A percentile compares a stretch with the other conserved stretches of the same genome.
Evolutionary conservation across 2,113 vertebrate species (phyloP).

Genomic region (Tragelaphus strepsiceros): DNA sequence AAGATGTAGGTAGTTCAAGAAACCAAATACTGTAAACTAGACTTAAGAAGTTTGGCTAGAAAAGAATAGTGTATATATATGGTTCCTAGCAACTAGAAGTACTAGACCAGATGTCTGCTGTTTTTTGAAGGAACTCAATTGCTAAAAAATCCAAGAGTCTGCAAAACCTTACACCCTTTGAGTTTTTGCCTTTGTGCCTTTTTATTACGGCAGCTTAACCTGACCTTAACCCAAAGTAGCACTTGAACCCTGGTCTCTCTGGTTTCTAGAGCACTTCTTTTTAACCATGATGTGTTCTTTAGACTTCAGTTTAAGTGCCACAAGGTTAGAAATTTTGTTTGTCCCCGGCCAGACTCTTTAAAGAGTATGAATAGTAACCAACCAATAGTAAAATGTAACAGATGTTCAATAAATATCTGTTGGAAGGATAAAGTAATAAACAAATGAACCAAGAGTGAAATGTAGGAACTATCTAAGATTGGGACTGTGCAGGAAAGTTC

Average conservation of each 20-base stretch:
- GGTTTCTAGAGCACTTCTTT: background rate
- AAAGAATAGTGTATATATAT: too few relatives aligned
- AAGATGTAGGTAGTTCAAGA: background rate
- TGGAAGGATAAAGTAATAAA: background rate
- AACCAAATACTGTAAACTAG: background rate
- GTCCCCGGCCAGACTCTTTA: background rate
- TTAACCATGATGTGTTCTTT: accelerated
- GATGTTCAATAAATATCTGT: background rate
- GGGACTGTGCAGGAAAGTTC: background rate
- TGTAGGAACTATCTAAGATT: background rate
- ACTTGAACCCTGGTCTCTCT: background rate
- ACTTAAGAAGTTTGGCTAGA: background rate
- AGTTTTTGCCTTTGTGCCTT: background rate
- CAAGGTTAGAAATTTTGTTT: background rate
- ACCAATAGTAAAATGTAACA: too few relatives aligned
- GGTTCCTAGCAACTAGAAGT: background rate
- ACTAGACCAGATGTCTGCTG: background rate
- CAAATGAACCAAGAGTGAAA: background rate
- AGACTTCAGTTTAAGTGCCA: background rate
- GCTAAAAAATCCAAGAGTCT: background rate
- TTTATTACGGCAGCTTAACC: background rate
- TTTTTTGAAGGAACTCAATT: background rate
- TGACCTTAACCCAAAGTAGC: background rate
- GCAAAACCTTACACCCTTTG: background rate
- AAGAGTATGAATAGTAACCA: background rate